Evolutionary conservation across 2,797 vertebrate species (phyloP).

Genomic region (Morelia viridis): DNA sequence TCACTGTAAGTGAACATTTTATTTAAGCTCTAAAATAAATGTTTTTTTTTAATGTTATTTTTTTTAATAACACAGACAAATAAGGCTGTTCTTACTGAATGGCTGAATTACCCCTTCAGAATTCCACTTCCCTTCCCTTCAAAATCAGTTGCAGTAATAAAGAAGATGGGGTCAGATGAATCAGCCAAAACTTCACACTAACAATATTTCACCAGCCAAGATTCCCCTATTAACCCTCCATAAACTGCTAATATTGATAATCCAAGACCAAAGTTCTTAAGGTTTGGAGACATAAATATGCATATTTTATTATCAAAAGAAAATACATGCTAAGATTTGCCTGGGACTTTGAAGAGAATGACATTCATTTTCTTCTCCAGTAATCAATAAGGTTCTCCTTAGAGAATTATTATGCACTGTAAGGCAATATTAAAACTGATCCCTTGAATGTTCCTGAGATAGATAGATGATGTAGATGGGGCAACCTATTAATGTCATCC

Average conservation of each 20-base stretch:
- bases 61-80: not conserved
- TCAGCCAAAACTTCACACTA: not conserved
- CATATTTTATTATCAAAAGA: not conserved
- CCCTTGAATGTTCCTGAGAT: constrained; percentile 3
- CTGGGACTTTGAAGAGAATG: not conserved
- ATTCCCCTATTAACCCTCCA: not conserved
- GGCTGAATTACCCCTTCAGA: not conserved
- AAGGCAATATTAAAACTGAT: constrained; percentile 16
- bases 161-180: not conserved
- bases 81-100: not conserved
- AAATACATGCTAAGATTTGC: not conserved
- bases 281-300: not conserved
- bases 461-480: not conserved
- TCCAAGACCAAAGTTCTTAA: not conserved
- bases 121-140: not conserved
- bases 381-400: constrained; percentile 1
- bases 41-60: not conserved
- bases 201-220: not conserved
- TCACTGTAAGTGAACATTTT: not conserved
- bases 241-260: not conserved
- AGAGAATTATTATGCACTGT: not conserved
- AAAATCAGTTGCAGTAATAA: not conserved
- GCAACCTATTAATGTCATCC: too few relatives aligned
- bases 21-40: not conserved
- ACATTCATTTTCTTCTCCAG: constrained; percentile 1